Conservation (phyloP, 2,797 vertebrate species). For the Sciurus carolinensis region DNA sequence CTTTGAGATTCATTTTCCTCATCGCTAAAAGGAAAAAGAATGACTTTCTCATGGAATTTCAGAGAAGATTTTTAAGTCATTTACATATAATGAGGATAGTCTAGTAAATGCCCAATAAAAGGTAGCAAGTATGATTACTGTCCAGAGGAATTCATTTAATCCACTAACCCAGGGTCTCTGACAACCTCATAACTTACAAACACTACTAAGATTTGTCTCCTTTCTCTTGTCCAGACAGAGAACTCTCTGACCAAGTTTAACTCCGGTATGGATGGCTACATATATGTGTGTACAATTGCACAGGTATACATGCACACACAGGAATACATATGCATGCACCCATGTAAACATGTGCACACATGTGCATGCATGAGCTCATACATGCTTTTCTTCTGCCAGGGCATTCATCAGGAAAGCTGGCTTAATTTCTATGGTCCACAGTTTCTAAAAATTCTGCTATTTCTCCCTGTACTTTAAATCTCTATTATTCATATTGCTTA, state of each 20-base stretch:
- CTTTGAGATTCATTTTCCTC: not conserved
- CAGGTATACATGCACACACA: not conserved
- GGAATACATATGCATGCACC: accelerated
- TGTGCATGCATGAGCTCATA: not conserved
- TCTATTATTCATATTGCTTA: not conserved
- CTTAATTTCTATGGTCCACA: not conserved
- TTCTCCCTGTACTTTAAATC: not conserved
- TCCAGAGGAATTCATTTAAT: not conserved
- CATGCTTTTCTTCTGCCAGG: not conserved
- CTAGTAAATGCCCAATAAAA: not conserved
- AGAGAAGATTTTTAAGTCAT: not conserved
- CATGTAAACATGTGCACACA: not conserved
- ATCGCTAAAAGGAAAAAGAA: not conserved
- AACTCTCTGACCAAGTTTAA: not conserved
- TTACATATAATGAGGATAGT: not conserved
- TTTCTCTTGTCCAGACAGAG: not conserved
- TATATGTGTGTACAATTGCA: not conserved
- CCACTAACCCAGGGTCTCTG: not conserved
- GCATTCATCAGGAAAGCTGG: not conserved
- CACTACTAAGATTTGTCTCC: not conserved
- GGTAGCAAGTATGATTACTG: not conserved
- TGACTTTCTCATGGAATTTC: not conserved
- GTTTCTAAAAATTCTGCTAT: not conserved
- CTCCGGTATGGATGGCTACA: not conserved
- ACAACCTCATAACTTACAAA: not conserved